phyloP scores from a whole-genome alignment of 2,888 invertebrate species.

The Microchrysa polita region DNA sequence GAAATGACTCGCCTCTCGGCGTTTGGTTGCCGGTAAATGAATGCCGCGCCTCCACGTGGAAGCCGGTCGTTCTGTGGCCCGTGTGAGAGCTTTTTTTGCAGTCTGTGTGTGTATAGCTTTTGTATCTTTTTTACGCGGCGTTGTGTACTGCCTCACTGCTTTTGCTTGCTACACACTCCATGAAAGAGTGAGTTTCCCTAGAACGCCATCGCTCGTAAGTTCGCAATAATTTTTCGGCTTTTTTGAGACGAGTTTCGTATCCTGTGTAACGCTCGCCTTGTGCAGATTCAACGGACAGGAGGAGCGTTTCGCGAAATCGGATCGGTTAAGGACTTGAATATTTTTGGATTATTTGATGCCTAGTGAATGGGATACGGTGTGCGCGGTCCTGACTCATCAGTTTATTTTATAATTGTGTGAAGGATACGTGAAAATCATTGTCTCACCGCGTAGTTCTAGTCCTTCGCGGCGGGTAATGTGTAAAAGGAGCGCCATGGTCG shows the following conservation, averaged over 20 bases:
- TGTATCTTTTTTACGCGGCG: conserved; percentile 9
- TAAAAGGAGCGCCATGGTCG: too few relatives aligned
- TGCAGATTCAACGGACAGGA: not conserved
- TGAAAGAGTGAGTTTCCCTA: conserved; percentile 29
- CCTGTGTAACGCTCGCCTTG: conserved; percentile 33
- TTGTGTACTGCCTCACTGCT: too few relatives aligned
- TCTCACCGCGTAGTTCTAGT: too few relatives aligned
- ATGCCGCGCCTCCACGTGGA: conserved; percentile 39
- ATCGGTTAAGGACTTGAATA: too few relatives aligned
- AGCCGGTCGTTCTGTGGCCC: conserved; percentile 28
- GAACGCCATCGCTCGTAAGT: conserved; percentile 34
- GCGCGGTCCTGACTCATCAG: too few relatives aligned
- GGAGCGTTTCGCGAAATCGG: conserved; percentile 18
- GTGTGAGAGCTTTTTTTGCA: conserved; percentile 30
- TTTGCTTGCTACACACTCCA: too few relatives aligned
- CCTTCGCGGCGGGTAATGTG: too few relatives aligned
- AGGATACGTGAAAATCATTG: too few relatives aligned
- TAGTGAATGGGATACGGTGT: too few relatives aligned
- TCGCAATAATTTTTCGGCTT: conserved; percentile 36
- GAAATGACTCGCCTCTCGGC: conserved; percentile 29
- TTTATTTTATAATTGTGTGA: too few relatives aligned
- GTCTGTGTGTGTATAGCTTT: conserved; percentile 21
- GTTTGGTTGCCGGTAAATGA: not conserved
- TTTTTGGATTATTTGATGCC: too few relatives aligned
- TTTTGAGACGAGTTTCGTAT: not conserved